These are phyloP conservation scores for Camelus dromedarius DNA, from an alignment of 2,113 vertebrate species.

Conservation along the genomic window DNA sequence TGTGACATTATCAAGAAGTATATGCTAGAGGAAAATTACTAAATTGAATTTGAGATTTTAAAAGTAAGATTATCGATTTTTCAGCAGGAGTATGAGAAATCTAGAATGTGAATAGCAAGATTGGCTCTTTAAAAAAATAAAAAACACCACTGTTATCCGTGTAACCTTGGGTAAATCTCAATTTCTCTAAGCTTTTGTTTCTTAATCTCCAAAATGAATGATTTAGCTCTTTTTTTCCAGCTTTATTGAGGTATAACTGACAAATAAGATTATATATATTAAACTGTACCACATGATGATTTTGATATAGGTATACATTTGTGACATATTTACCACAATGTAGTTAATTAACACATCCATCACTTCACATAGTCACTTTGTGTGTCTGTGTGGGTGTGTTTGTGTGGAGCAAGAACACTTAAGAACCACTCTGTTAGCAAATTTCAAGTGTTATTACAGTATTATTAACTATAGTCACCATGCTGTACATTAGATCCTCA, in stretches of 20 bases:
- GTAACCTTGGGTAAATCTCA: conserved; percentile 10
- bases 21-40: not conserved
- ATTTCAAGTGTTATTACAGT: not conserved
- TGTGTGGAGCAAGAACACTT: not conserved
- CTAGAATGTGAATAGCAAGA: not conserved
- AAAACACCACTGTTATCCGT: not conserved
- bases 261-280: conserved; percentile 6
- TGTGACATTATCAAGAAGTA: conserved; percentile 8
- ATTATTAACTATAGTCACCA: not conserved
- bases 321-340: not conserved
- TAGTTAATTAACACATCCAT: not conserved
- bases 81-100: not conserved
- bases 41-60: conserved; percentile 46
- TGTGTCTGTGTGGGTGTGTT: not conserved
- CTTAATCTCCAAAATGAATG: conserved; percentile 54
- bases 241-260: not conserved
- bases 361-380: not conserved
- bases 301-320: not conserved
- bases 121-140: conserved; percentile 39
- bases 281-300: not conserved
- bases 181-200: not conserved
- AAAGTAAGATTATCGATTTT: conserved; percentile 37
- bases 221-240: not conserved
- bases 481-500: not conserved
- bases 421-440: not conserved